Evolutionary conservation across 1,140 invertebrate species (phyloP).

Genomic region (Stegodyphus dumicola): DNA sequence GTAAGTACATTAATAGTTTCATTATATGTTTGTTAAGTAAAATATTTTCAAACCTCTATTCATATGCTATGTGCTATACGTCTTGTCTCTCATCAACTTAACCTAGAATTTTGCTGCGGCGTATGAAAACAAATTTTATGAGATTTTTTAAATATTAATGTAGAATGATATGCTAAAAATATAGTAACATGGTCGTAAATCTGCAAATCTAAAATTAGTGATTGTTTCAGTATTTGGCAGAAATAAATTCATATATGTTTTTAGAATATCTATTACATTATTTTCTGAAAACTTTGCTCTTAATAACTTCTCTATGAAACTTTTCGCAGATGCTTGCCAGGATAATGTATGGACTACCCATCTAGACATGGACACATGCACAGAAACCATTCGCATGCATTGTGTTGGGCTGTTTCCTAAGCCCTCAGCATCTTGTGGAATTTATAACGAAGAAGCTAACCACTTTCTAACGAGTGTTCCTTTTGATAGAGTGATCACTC

Average conservation of each 20-base stretch:
- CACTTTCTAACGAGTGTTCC: slow-evolving; percentile 58
- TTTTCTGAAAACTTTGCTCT: background rate
- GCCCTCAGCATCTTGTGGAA: slow-evolving; percentile 64
- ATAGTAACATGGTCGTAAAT: too few species aligned
- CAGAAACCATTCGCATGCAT: slow-evolving; percentile 63
- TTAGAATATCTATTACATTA: background rate
- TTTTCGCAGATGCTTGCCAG: slow-evolving; percentile 62
- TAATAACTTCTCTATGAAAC: background rate
- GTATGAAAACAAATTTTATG: too few species aligned
- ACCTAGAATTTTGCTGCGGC: too few species aligned
- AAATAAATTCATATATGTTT: background rate
- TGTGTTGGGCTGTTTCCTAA: slow-evolving; percentile 64
- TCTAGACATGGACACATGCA: slow-evolving; percentile 61
- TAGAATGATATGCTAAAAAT: too few species aligned
- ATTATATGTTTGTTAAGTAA: too few species aligned
- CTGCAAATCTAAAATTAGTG: too few species aligned
- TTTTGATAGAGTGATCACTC: slow-evolving; percentile 61
- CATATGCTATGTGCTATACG: too few species aligned
- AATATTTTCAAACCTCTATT: too few species aligned
- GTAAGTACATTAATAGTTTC: too few species aligned
- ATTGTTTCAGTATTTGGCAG: too few species aligned
- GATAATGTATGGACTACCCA: slow-evolving; percentile 62
- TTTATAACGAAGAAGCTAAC: slow-evolving; percentile 62
- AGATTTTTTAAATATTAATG: too few species aligned
- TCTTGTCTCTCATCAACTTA: too few species aligned